Base-by-base conservation (phyloP, 2,797 vertebrate genomes). In the Ciconia nigra region DNA sequence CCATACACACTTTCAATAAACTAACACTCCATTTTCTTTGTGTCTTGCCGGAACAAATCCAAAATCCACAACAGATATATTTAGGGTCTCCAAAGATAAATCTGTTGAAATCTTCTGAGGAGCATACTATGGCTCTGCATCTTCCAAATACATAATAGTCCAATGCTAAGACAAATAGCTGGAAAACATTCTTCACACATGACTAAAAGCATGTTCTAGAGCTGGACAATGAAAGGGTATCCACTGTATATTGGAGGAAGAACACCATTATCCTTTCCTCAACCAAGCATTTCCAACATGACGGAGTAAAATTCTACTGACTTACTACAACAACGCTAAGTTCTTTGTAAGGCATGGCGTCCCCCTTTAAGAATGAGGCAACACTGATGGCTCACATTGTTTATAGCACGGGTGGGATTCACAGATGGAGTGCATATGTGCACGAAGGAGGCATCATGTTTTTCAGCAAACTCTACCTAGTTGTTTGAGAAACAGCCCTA, bases 61-160 rank as follows among this genome's bases (percentile, higher is more conserved):
- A 26, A 90, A 84, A 44, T 79, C 44, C 59, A 66, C 46, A 82
- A 41, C 31, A 73, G 31, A 59, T 24, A 61, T 21, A 79, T 66
- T 76, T 52, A 70, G 15, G 37, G 22, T 59, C 42, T 90, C 58
- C n/a, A 76, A 77, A 92, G 44, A 70, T 29, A 76, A 77, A 93
- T 9, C 39, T n/a, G 11, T 37, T 84, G 10, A 70, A 92, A 47
- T 80, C 51, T 79, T 86, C 70, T 24, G 26, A 82, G 62, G 79
- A 9, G n/a, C 17, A 58, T 65, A 46, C 5, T 62, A 44, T 5
- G 7, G 16, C n/a, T 61, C 72, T 83, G 15, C 10, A 58, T 11
- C 46, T 79, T 82, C 44, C 29, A 73, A 58, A 62, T 61, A 70
- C 49, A 25, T n/a, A 82, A 44, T 24, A 58, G 26, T 41, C 44